phyloP scores from a whole-genome alignment of 2,113 vertebrate genomes.

The Pristiophorus japonicus region DNA sequence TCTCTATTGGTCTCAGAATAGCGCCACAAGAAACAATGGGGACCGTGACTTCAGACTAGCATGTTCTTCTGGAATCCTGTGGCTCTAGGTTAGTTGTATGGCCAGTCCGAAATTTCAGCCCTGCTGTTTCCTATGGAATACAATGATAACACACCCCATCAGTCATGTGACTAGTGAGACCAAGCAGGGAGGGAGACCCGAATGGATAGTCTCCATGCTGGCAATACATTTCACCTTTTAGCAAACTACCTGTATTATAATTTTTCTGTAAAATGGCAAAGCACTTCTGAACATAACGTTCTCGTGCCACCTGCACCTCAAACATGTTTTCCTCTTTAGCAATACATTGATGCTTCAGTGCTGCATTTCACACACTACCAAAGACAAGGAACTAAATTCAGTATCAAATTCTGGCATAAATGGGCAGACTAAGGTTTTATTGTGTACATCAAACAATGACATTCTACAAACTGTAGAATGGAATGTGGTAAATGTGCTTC shows the following conservation, averaged over 20 bases:
- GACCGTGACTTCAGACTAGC: neutral
- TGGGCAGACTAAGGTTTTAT: neutral
- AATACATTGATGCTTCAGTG: neutral
- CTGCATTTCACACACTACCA: neutral
- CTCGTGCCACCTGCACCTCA: neutral
- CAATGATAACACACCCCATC: neutral
- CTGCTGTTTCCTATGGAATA: neutral
- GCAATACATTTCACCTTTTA: neutral
- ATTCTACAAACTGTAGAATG: neutral
- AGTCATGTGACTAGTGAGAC: neutral
- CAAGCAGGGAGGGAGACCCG: neutral
- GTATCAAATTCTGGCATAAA: neutral
- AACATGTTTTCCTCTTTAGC: neutral
- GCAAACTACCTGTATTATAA: neutral
- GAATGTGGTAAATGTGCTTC: neutral
- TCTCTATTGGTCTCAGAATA: neutral
- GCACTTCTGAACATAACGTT: neutral
- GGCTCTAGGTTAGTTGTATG: neutral
- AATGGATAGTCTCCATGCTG: neutral
- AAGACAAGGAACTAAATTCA: neutral
- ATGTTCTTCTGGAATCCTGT: neutral
- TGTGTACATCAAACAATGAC: neutral
- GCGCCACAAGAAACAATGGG: neutral
- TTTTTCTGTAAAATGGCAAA: neutral
- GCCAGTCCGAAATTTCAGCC: neutral